Conservation (phyloP, 2,113 vertebrate genomes). For the Gila orcuttii region DNA sequence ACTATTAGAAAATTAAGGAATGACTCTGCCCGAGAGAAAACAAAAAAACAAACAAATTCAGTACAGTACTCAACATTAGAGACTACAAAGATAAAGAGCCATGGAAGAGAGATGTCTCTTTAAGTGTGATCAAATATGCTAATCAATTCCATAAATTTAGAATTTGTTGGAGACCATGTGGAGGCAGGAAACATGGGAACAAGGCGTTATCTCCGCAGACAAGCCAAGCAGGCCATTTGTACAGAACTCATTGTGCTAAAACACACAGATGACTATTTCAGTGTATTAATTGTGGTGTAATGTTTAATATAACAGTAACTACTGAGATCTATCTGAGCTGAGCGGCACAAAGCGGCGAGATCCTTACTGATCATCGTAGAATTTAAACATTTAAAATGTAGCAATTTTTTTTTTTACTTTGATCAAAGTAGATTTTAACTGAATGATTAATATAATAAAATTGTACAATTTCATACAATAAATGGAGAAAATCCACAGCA, state of each 20-base stretch:
- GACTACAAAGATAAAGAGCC: not conserved
- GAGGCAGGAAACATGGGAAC: slow-evolving; percentile 11
- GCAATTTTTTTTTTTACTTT: too few species aligned
- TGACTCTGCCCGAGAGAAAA: not conserved
- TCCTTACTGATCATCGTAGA: too few species aligned
- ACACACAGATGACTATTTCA: not conserved
- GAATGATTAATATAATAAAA: not conserved
- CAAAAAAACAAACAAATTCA: not conserved
- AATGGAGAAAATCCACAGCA: not conserved
- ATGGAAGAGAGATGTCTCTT: not conserved
- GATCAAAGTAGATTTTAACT: too few species aligned
- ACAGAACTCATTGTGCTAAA: slow-evolving; percentile 21
- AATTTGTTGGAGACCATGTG: slow-evolving; percentile 29
- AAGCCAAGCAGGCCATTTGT: slow-evolving; percentile 12
- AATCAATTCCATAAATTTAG: slow-evolving; percentile 21
- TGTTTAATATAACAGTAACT: not conserved
- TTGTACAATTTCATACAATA: not conserved
- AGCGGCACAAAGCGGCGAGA: not conserved
- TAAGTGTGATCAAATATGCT: slow-evolving; percentile 7
- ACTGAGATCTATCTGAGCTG: not conserved
- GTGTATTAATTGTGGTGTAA: not conserved
- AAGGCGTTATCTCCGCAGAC: slow-evolving; percentile 14
- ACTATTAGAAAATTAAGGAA: not conserved
- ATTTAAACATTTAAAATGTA: too few species aligned
- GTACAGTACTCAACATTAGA: not conserved